These are phyloP conservation scores for Regulus satrapa DNA, from an alignment of 2,113 vertebrate genomes.

Conservation along the genomic window DNA sequence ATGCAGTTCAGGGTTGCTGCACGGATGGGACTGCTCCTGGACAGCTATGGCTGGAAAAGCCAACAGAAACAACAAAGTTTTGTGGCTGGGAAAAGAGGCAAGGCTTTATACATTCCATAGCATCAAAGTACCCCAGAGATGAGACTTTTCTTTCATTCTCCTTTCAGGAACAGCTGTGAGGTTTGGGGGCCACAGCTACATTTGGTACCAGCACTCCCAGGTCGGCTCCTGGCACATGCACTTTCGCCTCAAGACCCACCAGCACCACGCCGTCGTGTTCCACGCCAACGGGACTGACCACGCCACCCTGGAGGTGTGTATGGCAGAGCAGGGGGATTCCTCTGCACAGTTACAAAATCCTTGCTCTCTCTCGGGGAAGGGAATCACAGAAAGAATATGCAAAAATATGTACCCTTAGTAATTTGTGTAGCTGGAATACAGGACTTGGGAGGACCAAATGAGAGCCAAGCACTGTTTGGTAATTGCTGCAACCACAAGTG, in stretches of 20 bases:
- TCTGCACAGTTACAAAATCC: not conserved
- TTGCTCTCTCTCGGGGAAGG: not conserved
- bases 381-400: not conserved
- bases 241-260: constrained; percentile 84
- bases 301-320: constrained; percentile 79
- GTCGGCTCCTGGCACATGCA: constrained; percentile 72
- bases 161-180: constrained; percentile 82
- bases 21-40: not conserved
- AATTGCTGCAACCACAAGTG: not conserved
- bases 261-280: constrained; percentile 73
- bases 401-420: not conserved
- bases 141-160: not conserved
- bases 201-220: constrained; percentile 74
- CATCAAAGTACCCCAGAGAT: not conserved
- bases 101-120: not conserved
- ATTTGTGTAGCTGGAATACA: not conserved
- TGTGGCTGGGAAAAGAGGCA: not conserved
- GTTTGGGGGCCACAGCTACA: constrained; percentile 82
- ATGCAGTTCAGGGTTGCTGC: not conserved
- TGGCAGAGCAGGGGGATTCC: not conserved
- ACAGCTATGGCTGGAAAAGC: too few relatives aligned
- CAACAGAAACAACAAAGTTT: too few relatives aligned
- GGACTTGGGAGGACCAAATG: not conserved
- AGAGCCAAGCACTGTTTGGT: not conserved
- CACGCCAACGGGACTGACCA: constrained; percentile 72